A percentile compares a stretch with the other conserved stretches of the same genome.
phyloP scores from a whole-genome alignment of 2,113 vertebrate species.

The Condylura cristata region DNA sequence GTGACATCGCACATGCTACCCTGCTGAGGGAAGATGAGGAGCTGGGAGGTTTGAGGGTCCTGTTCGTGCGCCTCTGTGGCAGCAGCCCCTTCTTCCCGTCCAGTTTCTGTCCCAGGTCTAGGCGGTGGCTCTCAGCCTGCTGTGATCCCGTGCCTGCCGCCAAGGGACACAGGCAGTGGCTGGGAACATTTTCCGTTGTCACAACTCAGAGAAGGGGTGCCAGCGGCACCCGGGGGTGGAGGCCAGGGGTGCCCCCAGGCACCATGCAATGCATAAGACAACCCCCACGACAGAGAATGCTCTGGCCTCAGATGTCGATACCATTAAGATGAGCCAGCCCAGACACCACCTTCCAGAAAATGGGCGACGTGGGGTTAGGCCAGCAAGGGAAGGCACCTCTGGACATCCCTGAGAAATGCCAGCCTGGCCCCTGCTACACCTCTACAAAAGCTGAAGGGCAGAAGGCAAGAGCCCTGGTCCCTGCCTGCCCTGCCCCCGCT shows the following conservation, averaged over 20 bases:
- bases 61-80: background rate
- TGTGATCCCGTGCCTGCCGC: background rate
- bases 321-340: background rate
- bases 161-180: background rate
- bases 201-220: background rate
- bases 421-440: background rate
- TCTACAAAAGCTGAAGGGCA: background rate
- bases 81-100: background rate
- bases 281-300: background rate
- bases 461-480: background rate
- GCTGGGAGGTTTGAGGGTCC: background rate
- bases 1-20: background rate
- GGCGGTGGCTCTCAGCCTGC: background rate
- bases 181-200: background rate
- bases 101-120: conserved; percentile 28
- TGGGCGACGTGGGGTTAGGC: background rate
- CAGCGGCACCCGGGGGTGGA: background rate
- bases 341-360: conserved; percentile 16
- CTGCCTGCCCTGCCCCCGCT: background rate
- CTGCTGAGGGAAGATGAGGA: background rate
- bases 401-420: background rate
- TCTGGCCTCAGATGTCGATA: background rate
- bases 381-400: background rate
- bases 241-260: background rate
- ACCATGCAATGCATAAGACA: background rate